Conservation (phyloP, 2,888 invertebrate genomes). For the Globia sparganii region DNA sequence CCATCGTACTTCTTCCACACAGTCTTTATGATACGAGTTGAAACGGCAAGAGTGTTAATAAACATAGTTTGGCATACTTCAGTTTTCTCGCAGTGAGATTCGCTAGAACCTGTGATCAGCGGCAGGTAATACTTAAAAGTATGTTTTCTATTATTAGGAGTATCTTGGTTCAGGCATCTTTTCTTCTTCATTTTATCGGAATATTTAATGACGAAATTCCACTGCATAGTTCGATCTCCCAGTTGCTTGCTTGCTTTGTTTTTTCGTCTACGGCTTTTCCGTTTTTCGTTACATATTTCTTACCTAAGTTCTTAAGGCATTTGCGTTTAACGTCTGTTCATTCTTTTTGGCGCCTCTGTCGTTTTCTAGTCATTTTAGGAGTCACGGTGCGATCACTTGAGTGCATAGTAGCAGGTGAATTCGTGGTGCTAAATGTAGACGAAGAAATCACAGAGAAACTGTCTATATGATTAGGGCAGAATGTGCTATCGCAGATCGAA, state of each 20-base stretch:
- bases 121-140: constrained; percentile 2
- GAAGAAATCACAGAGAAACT: constrained; percentile 13
- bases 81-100: not conserved
- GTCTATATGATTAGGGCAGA: constrained; percentile 27
- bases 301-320: constrained; percentile 52
- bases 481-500: constrained; percentile 27
- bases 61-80: not conserved
- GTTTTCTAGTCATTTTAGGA: constrained; percentile 31
- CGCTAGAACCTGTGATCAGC: not conserved
- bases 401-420: constrained; percentile 17
- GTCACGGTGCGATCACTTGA: constrained; percentile 19
- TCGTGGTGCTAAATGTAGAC: constrained; percentile 5
- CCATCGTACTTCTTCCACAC: constrained; percentile 53
- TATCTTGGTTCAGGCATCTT: not conserved
- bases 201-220: not conserved
- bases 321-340: constrained; percentile 54
- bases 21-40: constrained; percentile 48
- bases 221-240: no score
- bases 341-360: constrained; percentile 38
- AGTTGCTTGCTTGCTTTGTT: constrained; percentile 23
- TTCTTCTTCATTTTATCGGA: constrained; percentile 2
- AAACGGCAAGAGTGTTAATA: not conserved
- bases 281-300: constrained; percentile 37
- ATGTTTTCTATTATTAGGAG: not conserved
- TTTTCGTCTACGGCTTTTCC: constrained; percentile 50